These are phyloP conservation scores for Varecia variegata DNA, from an alignment of 2,797 vertebrate genomes.

Conservation along the genomic window DNA sequence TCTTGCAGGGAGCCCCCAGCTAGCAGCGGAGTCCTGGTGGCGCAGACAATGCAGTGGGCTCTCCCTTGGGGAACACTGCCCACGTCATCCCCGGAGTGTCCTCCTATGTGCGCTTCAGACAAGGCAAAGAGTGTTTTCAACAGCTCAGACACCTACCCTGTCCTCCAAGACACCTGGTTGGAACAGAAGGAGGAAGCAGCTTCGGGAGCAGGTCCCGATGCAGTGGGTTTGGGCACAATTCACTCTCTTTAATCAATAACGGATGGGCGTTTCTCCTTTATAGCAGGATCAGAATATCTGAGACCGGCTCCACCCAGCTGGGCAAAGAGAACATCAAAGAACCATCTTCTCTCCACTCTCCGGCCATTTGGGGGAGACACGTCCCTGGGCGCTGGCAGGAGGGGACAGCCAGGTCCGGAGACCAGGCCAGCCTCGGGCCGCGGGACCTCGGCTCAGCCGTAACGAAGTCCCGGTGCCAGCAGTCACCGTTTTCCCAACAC, in stretches of 20 bases:
- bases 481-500: slow-evolving; percentile 79
- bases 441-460: slow-evolving; percentile 72
- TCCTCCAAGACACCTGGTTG: not conserved
- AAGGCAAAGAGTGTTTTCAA: not conserved
- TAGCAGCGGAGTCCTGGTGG: not conserved
- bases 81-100: accelerated
- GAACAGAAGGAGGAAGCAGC: not conserved
- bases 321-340: not conserved
- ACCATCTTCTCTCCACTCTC: not conserved
- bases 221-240: accelerated
- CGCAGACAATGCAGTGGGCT: not conserved
- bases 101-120: not conserved
- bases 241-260: not conserved
- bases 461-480: slow-evolving; percentile 70
- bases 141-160: accelerated
- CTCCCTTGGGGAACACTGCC: accelerated
- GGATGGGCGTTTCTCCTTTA: not conserved
- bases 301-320: not conserved
- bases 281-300: not conserved
- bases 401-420: slow-evolving; percentile 66
- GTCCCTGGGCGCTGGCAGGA: slow-evolving; percentile 62
- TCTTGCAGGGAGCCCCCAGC: accelerated
- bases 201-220: too few species aligned
- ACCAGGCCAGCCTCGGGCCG: slow-evolving; percentile 65
- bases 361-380: not conserved